Evolutionary conservation across 1,140 invertebrate species (phyloP), one percentile per base, ranked within the genome.

Genomic region (Drosophila kanapiae): DNA sequence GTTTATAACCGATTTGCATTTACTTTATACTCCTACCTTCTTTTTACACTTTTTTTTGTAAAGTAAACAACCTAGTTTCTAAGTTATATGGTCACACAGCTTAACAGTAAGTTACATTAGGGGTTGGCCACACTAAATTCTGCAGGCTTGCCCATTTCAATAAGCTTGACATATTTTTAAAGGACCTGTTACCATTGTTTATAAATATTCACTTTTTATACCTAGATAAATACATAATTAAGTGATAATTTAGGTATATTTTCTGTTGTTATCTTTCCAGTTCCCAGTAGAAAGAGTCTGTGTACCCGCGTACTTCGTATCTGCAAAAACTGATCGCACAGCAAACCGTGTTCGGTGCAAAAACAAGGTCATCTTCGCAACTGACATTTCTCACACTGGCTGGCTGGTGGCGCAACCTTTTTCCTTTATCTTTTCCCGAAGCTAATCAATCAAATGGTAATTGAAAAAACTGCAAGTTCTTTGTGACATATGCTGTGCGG

Each of bases 401-500:
- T n/a, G 51, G n/a, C 29, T 10, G 4, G 6, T n/a, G 38, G 31
- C 54, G 6, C 56, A 60, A 33, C 43, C 45, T 31, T 53, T 49
- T 37, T 45, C 8, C 29, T 31, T 51, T 43, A 53, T 53, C 49
- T 70, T 48, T 53, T 10, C 9, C 37, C 48, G n/a, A 35, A 70
- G 31, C 48, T 29, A 43, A 68, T 68, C 63, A 70, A 70, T 69
- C 67, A 70, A 68, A 68, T 54, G 67, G 16, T 68, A 70, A 70
- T 68, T 70, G 69, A 71, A 68, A 68, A 71, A 71, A 49, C 63
- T 54, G 47, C 63, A 71, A 71, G 53, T 51, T 54, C n/a, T 38
- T 9, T 38, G 10, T 71, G 42, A 48, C 48, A 56, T 40, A 43
- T 40, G 38, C 64, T 29, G 27, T 18, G 38, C 56, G 68, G 65